Percentiles rank a stretch among this genome's conserved stretches.
These are phyloP conservation scores for Ormyrus pomaceus DNA, from an alignment of 2,888 invertebrate genomes.

Conservation along the genomic window DNA sequence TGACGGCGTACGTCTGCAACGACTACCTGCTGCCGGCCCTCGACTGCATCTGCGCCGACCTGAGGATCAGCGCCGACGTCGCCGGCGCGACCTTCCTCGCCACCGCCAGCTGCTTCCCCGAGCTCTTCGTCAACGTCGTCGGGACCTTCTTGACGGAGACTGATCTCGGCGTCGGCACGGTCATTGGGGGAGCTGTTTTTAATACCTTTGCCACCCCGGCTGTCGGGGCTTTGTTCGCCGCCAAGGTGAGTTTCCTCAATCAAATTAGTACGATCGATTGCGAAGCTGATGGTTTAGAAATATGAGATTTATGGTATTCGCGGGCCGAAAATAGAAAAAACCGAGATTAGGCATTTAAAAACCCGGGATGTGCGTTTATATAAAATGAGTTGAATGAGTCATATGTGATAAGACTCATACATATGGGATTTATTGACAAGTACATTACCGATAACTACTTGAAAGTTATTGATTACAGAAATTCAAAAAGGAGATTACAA, in stretches of 20 bases:
- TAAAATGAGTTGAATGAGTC: too few relatives aligned
- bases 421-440: not conserved
- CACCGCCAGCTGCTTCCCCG: conserved; percentile 95
- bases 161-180: conserved; percentile 91
- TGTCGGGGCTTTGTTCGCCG: conserved; percentile 86
- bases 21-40: conserved; percentile 94
- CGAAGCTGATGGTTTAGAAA: too few relatives aligned
- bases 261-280: too few relatives aligned
- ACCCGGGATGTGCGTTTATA: too few relatives aligned
- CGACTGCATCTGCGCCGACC: conserved; percentile 89
- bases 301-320: too few relatives aligned
- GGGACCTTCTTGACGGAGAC: conserved; percentile 90
- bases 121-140: conserved; percentile 94
- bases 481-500: too few relatives aligned
- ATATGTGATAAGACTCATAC: not conserved
- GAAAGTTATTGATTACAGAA: too few relatives aligned
- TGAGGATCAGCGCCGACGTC: conserved; percentile 89
- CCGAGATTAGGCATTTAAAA: too few relatives aligned
- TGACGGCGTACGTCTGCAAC: conserved; percentile 93
- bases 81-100: conserved; percentile 99
- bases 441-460: too few relatives aligned
- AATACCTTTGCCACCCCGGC: conserved; percentile 91
- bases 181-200: conserved; percentile 91
- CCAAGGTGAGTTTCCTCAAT: conserved; percentile 77
- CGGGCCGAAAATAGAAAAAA: too few relatives aligned